Conservation (phyloP, 2,888 invertebrate genomes). For the Diploptera punctata region DNA sequence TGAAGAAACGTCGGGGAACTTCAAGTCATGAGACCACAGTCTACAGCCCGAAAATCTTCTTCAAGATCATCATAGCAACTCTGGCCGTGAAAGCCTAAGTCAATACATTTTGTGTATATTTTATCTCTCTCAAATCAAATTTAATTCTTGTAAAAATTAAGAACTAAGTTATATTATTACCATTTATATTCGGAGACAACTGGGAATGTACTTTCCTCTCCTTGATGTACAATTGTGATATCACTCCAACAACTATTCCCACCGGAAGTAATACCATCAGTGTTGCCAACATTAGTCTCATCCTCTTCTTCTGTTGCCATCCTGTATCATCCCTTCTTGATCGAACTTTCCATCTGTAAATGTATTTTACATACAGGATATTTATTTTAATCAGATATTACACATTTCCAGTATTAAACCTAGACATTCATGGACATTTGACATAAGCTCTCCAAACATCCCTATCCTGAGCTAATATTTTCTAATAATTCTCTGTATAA, state of each 20-base stretch:
- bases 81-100: too few species aligned
- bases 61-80: too few species aligned
- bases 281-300: neutral
- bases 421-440: neutral
- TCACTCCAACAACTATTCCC: neutral
- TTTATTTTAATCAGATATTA: too few species aligned
- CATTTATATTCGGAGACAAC: too few species aligned
- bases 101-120: too few species aligned
- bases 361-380: neutral
- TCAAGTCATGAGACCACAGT: too few species aligned
- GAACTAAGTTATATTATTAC: too few species aligned
- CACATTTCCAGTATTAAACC: neutral
- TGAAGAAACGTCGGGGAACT: too few species aligned
- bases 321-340: neutral
- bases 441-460: neutral
- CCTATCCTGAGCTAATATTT: neutral
- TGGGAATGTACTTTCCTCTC: neutral
- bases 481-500: too few species aligned
- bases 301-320: conserved; percentile 4
- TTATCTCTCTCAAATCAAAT: too few species aligned
- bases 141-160: too few species aligned
- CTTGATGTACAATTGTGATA: neutral
- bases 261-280: neutral
- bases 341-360: neutral
- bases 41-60: too few species aligned